phyloP scores from a whole-genome alignment of 2,888 invertebrate genomes.

The Pocota personata region DNA sequence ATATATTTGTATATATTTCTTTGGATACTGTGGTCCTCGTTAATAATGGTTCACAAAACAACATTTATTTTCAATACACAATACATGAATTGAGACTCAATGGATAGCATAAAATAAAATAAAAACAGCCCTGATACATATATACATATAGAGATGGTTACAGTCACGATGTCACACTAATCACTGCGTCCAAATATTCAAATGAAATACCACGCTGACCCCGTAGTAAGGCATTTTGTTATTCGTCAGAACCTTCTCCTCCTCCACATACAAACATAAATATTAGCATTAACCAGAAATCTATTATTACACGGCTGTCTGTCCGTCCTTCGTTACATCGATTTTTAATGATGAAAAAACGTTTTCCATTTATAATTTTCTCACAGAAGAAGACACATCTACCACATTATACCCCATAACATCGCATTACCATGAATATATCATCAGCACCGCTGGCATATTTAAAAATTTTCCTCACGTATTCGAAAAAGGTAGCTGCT shows the following conservation, averaged over 20 bases:
- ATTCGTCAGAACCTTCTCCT: background rate
- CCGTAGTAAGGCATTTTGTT: background rate
- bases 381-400: background rate
- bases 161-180: background rate
- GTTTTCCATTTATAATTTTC: background rate
- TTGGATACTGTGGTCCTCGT: too few relatives aligned
- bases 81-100: too few relatives aligned
- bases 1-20: too few relatives aligned
- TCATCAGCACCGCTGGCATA: background rate
- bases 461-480: conserved; percentile 39
- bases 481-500: conserved; percentile 2
- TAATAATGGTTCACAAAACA: too few relatives aligned
- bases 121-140: background rate
- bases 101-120: too few relatives aligned
- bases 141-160: too few relatives aligned
- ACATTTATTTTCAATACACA: too few relatives aligned
- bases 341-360: background rate
- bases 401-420: background rate
- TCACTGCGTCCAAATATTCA: background rate
- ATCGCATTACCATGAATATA: conserved; percentile 11
- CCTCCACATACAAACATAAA: background rate
- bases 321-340: conserved; percentile 13
- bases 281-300: conserved; percentile 1
- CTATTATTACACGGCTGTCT: background rate
- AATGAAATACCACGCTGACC: background rate